Percentiles rank a stretch among this genome's conserved stretches.
These are phyloP conservation scores for Xanthia togata DNA, from an alignment of 2,888 invertebrate species.

Conservation along the genomic window DNA sequence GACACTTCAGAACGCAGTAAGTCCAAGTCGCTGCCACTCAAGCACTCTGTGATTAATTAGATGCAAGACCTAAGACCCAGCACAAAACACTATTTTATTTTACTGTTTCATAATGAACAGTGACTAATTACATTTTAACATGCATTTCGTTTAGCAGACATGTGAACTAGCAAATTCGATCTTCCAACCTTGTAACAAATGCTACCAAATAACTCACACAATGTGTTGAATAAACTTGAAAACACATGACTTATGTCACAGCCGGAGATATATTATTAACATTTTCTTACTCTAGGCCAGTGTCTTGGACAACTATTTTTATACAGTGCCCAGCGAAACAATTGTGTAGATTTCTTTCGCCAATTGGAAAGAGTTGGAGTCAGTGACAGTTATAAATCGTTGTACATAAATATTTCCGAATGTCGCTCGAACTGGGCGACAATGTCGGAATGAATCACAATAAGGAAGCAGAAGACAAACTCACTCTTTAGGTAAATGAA, in stretches of 20 bases:
- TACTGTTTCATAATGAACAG: constrained; percentile 14
- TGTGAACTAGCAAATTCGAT: constrained; percentile 24
- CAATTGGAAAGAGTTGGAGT: constrained; percentile 82
- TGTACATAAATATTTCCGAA: constrained; percentile 76
- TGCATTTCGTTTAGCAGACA: constrained; percentile 15
- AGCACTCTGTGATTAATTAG: constrained; percentile 10
- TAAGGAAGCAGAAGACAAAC: constrained; percentile 58
- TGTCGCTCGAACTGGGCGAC: constrained; percentile 54
- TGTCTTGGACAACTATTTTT: constrained; percentile 81
- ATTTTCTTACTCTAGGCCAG: constrained; percentile 74
- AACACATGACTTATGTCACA: constrained; percentile 73
- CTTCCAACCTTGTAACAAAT: constrained; percentile 40
- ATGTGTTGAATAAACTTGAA: constrained; percentile 59
- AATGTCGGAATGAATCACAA: constrained; percentile 63
- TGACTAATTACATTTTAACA: constrained; percentile 26
- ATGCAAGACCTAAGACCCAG: constrained; percentile 18
- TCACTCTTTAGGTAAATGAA: constrained; percentile 49
- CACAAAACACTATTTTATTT: constrained; percentile 25
- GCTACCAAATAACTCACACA: constrained; percentile 57
- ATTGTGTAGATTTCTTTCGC: constrained; percentile 81
- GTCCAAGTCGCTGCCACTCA: background rate
- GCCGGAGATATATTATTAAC: constrained; percentile 74
- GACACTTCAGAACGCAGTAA: background rate
- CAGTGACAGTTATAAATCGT: constrained; percentile 81
- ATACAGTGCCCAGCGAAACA: constrained; percentile 76